Base-by-base conservation (phyloP, 2,888 invertebrate species). In the Drepana falcataria region DNA sequence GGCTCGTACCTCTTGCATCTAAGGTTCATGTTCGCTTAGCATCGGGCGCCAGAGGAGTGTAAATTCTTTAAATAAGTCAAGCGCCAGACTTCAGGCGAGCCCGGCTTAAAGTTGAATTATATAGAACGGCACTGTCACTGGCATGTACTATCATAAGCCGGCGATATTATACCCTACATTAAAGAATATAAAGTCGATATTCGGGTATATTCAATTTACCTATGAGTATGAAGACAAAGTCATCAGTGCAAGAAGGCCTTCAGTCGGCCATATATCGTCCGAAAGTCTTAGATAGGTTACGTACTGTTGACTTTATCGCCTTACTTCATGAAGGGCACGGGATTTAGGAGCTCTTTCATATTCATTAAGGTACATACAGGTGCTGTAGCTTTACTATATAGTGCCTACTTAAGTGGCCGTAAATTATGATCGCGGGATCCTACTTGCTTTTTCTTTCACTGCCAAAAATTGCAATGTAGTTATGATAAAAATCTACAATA, bases 231-330 rank as follows among this genome's bases (percentile, higher is more conserved):
- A 21, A 21, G 21, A 21, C 21, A 21, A 21, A 21, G 21, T 21
- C 21, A 21, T 21, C 21, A 21, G 21, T 21, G 21, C 1, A 21
- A 21, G 21, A 21, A 21, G 21, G 21, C 21, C 21, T 21, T 21
- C 21, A 21, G 21, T 21, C 21, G 21, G 65, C 69, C 71, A 74
- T 74, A 71, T 71, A 74, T 75, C 62, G 65, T 60, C 65, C 61
- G 57, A 64, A 68, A 66, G 60, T 65, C 66, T 66, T 61, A 63
- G 62, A 60, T 62, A 59, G 64, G 56, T 35, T 57, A 21, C 21
- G 0, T 21, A 59, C 59, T 60, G 68, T 70, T 69, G 66, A 67
- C 69, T 68, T 69, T 71, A 75, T 77, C 71, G 58, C 59, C 61
- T 69, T 65, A 66, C 64, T 61, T 62, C 61, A 64, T 62, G 35